These are phyloP conservation scores for Oncopodura yosiiana DNA, from an alignment of 1,140 invertebrate genomes.

Conservation along the genomic window DNA sequence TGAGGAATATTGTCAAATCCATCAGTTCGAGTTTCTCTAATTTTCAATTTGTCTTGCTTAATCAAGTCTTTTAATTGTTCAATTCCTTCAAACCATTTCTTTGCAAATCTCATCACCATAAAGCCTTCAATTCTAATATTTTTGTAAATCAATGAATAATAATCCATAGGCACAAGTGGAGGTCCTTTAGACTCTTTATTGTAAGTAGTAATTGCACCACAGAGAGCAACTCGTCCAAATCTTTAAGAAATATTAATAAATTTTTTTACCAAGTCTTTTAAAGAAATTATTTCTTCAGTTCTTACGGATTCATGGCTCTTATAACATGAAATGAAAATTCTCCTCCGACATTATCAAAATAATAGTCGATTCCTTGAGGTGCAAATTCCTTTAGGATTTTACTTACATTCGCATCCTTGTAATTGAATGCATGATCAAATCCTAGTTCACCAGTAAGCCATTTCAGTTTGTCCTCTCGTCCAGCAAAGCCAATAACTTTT, in stretches of 20 bases:
- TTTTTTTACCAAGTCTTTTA: no score
- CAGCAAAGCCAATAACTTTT: constrained; percentile 42
- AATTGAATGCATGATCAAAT: constrained; percentile 44
- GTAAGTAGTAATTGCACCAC: constrained; percentile 42
- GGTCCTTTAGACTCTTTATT: constrained; percentile 37
- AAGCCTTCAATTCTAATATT: constrained; percentile 54
- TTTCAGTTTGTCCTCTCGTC: constrained; percentile 41
- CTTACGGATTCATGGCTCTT: constrained; percentile 52
- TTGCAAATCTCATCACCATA: constrained; percentile 43
- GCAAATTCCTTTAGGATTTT: constrained; percentile 39
- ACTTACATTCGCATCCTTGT: constrained; percentile 39
- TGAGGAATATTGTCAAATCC: constrained; percentile 44
- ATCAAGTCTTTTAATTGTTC: constrained; percentile 51
- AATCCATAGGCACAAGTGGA: constrained; percentile 42
- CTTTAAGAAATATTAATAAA: no score
- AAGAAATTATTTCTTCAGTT: no score
- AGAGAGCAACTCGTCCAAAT: constrained; percentile 52
- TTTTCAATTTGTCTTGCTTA: constrained; percentile 43
- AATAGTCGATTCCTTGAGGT: constrained; percentile 49
- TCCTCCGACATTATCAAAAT: constrained; percentile 65
- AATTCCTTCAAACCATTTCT: constrained; percentile 48
- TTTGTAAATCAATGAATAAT: constrained; percentile 45
- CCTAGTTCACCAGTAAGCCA: constrained; percentile 44
- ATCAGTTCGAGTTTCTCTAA: constrained; percentile 40
- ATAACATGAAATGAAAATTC: constrained; percentile 52